Conservation (phyloP, 2,113 vertebrate species). For the Sinocyclocheilus rhinocerous region DNA sequence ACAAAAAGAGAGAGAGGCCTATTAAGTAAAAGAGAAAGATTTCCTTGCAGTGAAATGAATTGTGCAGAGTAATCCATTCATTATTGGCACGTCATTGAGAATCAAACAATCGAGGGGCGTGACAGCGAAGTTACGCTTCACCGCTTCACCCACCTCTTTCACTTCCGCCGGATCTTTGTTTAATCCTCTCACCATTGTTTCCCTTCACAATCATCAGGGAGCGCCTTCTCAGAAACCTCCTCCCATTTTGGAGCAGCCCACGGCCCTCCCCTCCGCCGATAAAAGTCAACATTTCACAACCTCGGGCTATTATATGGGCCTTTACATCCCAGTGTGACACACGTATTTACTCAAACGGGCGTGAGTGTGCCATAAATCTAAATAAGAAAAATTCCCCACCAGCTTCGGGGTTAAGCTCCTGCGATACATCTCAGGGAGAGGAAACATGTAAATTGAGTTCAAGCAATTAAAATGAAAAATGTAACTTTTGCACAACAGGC, state of each 20-base stretch:
- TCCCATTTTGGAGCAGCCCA: slow-evolving; percentile 1
- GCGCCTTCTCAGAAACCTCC: slow-evolving; percentile 4
- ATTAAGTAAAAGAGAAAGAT: neutral
- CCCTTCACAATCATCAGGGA: slow-evolving; percentile 20
- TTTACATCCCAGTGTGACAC: slow-evolving; percentile 52
- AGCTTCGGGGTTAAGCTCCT: slow-evolving; percentile 27
- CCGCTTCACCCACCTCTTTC: slow-evolving; percentile 14
- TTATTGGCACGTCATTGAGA: neutral
- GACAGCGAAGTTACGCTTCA: slow-evolving; percentile 19
- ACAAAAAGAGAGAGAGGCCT: neutral
- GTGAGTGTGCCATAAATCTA: slow-evolving; percentile 56
- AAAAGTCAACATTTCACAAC: slow-evolving; percentile 61
- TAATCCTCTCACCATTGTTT: slow-evolving; percentile 42
- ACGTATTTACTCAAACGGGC: slow-evolving; percentile 66
- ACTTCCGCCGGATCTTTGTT: slow-evolving; percentile 37
- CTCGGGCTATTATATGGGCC: slow-evolving; percentile 48
- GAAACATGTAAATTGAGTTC: neutral
- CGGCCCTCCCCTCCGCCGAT: slow-evolving; percentile 41
- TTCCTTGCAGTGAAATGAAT: neutral
- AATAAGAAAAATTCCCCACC: slow-evolving; percentile 47
- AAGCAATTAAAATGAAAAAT: neutral
- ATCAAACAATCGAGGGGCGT: slow-evolving; percentile 40
- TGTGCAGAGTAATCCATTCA: slow-evolving; percentile 28
- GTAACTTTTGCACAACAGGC: neutral
- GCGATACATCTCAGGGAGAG: slow-evolving; percentile 25